Conservation (phyloP, 2,113 vertebrate genomes). For the Lampris incognitus region DNA sequence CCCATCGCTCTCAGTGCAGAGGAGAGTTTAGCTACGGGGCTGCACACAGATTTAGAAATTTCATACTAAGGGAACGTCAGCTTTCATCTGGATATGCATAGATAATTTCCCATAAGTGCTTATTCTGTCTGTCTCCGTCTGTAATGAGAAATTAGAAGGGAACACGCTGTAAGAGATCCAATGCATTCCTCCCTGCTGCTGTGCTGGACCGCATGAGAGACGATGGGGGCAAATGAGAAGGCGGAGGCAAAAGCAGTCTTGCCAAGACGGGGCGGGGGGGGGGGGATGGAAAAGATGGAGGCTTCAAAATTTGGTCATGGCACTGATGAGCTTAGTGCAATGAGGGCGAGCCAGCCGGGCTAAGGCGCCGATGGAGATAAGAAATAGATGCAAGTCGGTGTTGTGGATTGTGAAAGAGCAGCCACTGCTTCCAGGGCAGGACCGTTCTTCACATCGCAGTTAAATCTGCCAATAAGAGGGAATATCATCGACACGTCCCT, state of each 20-base stretch:
- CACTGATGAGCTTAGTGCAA: slow-evolving; percentile 31
- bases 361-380: slow-evolving; percentile 28
- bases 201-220: no score
- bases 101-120: slow-evolving; percentile 66
- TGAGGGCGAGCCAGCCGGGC: slow-evolving; percentile 24
- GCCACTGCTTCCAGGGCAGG: neutral
- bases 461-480: no score
- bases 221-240: neutral
- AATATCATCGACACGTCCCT: no score
- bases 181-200: neutral
- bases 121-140: slow-evolving; percentile 52
- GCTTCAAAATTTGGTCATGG: slow-evolving; percentile 13
- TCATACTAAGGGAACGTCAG: slow-evolving; percentile 40
- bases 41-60: slow-evolving; percentile 42
- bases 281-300: slow-evolving; percentile 25
- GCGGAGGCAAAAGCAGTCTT: neutral
- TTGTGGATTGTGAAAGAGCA: slow-evolving; percentile 6
- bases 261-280: neutral
- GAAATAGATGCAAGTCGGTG: slow-evolving; percentile 23
- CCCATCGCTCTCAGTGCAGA: slow-evolving; percentile 2
- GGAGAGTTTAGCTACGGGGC: neutral
- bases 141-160: slow-evolving; percentile 33
- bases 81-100: slow-evolving; percentile 46
- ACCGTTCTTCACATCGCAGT: neutral
- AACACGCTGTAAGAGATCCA: slow-evolving; percentile 30